Evolutionary conservation across 2,888 invertebrate species (phyloP), one percentile per base, ranked within the genome.

Genomic region (Diadegma fenestrale): DNA sequence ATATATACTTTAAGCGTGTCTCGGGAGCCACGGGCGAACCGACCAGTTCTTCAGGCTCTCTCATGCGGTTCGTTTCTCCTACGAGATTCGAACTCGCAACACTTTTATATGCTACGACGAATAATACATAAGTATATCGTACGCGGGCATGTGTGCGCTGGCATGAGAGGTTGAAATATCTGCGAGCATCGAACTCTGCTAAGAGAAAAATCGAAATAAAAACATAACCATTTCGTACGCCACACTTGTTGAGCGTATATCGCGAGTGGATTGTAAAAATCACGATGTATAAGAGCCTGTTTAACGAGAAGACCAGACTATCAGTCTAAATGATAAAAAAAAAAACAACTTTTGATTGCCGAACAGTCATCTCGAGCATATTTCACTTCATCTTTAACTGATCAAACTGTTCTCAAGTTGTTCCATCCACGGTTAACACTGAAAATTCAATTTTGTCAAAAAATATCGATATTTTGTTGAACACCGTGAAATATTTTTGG

Each of bases 1-100:
- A 80, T 85, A 82, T 82, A 82, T 82, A 82, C 82, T 80, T 82
- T 85, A 85, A 82, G 80, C 77, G 80, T 82, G 79, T 82, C 82
- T 76, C 85, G 85, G 72, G 85, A 80, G 66, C 80, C 71, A 43
- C 79, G 58, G 79, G 68, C 48, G 58, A 61, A 64, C 58, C 75
- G 73, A 85, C 85, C 85, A 85, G 85, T 85, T 82, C 76, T 76
- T 64, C 77, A 75, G 43, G 19, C 76, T 14, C 41, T 76, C 43
- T 51, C 10, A 26, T 54, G 64, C 43, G 43, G 3, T 33, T 80
- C 79, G 45, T 19, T 48, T 71, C 79, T 63, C 61, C 19, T 72
- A 41, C 54, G 64, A 80, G 64, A 80, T 72, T 48, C 48, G 22
- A 54, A 79, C 30, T 30, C 48, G 6, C 43, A 26, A 30, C 33